Base-by-base conservation (phyloP, 2,113 vertebrate species). In the Raja brachyura region DNA sequence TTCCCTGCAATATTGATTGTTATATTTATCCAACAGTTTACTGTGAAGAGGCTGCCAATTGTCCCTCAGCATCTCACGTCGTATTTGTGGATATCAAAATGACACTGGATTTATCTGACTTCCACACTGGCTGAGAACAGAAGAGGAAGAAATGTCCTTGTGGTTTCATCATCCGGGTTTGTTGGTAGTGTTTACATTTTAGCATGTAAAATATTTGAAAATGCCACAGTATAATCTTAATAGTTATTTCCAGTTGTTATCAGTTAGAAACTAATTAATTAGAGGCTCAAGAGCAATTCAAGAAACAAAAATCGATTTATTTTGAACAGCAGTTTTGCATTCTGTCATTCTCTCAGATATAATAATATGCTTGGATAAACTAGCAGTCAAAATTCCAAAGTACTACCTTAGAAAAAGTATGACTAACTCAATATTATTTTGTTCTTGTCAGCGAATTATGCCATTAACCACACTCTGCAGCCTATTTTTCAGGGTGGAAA, bases 361-460 rank as follows among this genome's bases (percentile, higher is more conserved):
- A 83, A 18, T 83, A 56, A n/a, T 56, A 56, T 56, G 8, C 54
- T 83, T 83, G 79, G 54, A 56, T 4, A 83, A 83, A 54, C 48
- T 56, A 11, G 79, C 20, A 31, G 83, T 59, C 28, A 56, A 88
- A 88, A 88, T 88, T 88, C n/a, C 83, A 88, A 61, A n/a, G 56
- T 63, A 88, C 16, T 14, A 88, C 59, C 61, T 86, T 22, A 86
- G 56, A 0, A 61, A 59, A 63, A 31, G 28, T n/a, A 20, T 88
- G 83, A 88, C 59, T 63, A 83, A 83, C 20, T 25, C 48, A 83
- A 56, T 31, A 31, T 88, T 59, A 59, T 33, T 88, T 88, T 63
- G 59, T 63, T 63, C n/a, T 88, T 63, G 63, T 63, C 83, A 16
- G 28, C 28, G 28, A 88, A 59, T 88, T 61, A 3, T 88, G 83